Evolutionary conservation across 1,140 invertebrate genomes (phyloP).

Genomic region (Leptinotarsa lineolata): DNA sequence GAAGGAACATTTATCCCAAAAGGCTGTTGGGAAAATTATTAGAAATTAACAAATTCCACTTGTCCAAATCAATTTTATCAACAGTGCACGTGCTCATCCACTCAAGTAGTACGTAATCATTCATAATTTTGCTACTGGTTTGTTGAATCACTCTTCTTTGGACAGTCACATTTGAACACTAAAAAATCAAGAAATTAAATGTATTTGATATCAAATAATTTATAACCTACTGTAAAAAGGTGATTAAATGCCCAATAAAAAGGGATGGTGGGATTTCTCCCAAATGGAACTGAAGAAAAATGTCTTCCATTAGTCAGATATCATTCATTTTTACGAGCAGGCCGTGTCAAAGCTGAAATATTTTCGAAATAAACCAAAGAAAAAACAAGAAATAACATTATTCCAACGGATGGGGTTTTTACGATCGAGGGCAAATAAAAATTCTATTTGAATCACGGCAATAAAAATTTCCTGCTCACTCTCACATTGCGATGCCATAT

Average conservation of each 20-base stretch:
- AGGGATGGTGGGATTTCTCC: not conserved
- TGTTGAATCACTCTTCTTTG: no score
- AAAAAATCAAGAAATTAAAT: no score
- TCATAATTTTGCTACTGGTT: no score
- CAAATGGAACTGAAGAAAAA: not conserved
- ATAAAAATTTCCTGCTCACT: conserved; percentile 36
- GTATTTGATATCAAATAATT: no score
- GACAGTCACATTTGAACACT: no score
- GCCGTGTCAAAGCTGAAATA: conserved; percentile 5
- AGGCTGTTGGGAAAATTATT: no score
- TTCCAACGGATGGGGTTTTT: conserved; percentile 34
- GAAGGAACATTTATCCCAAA: no score
- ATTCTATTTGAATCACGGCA: conserved; percentile 33
- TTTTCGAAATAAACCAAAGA: conserved; percentile 1
- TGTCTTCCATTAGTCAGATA: conserved; percentile 2
- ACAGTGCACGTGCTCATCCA: no score
- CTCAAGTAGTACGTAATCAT: no score
- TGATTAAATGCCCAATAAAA: not conserved
- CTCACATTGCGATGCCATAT: conserved; percentile 29
- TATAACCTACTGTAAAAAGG: not conserved
- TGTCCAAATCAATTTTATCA: no score
- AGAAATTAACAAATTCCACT: no score
- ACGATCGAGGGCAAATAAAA: conserved; percentile 29
- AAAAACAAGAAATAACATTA: conserved; percentile 8
- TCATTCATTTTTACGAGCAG: conserved; percentile 2